Conservation (phyloP, 2,113 vertebrate genomes). For the Odocoileus hemionus region DNA sequence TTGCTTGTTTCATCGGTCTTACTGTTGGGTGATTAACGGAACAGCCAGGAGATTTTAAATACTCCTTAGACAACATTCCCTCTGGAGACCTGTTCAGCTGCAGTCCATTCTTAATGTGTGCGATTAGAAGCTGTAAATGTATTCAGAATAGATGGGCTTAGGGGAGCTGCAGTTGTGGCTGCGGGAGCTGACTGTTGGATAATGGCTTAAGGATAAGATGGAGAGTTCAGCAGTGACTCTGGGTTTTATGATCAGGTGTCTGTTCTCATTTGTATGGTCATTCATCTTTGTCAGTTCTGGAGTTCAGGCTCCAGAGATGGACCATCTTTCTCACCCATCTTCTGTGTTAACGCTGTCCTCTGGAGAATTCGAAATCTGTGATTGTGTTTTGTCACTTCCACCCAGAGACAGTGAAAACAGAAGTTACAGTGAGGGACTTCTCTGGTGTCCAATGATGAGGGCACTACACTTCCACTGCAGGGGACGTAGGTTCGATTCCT, state of each 20-base stretch:
- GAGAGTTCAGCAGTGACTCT: slow-evolving; percentile 18
- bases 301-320: not conserved
- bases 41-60: slow-evolving; percentile 28
- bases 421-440: not conserved
- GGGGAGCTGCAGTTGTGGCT: slow-evolving; percentile 22
- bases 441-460: not conserved
- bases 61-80: slow-evolving; percentile 16
- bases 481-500: rapidly evolving
- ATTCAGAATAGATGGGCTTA: not conserved
- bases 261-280: not conserved
- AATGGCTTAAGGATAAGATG: slow-evolving; percentile 10
- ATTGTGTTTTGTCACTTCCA: not conserved
- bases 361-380: not conserved
- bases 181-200: slow-evolving; percentile 32
- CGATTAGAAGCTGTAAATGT: slow-evolving; percentile 54
- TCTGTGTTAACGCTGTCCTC: not conserved
- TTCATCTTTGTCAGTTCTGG: not conserved
- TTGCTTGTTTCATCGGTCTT: slow-evolving; percentile 65
- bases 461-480: not conserved
- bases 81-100: not conserved
- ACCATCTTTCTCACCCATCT: rapidly evolving
- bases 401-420: not conserved
- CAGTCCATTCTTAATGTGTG: not conserved
- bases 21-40: slow-evolving; percentile 69
- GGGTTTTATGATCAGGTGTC: not conserved